Conservation (phyloP, 2,888 invertebrate genomes). For the Galerucella calmariensis region DNA sequence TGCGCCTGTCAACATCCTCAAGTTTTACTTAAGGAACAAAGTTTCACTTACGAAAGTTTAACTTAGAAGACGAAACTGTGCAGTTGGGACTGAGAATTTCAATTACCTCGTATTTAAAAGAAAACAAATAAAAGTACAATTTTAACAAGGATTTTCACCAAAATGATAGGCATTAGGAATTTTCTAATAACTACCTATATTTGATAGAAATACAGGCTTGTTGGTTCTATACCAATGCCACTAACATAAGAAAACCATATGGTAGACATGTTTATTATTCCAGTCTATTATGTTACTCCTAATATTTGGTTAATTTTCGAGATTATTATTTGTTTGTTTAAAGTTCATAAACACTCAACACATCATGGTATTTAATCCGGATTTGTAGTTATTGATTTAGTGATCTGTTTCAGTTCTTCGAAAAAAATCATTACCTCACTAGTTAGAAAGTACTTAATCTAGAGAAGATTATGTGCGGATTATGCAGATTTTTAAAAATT, state of each 20-base stretch:
- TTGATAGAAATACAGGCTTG: too few species aligned
- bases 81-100: too few species aligned
- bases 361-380: neutral
- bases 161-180: too few species aligned
- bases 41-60: too few species aligned
- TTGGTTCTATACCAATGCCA: neutral
- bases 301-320: neutral
- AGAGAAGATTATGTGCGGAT: too few species aligned
- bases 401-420: neutral
- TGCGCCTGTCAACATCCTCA: too few species aligned
- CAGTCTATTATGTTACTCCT: neutral
- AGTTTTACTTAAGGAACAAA: too few species aligned
- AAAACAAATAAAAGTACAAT: too few species aligned
- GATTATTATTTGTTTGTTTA: slow-evolving; percentile 1
- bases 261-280: neutral
- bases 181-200: too few species aligned
- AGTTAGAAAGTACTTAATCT: neutral
- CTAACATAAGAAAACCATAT: neutral
- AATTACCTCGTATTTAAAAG: too few species aligned
- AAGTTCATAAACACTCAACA: neutral
- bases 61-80: too few species aligned
- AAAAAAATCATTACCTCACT: neutral
- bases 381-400: neutral
- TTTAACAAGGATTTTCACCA: too few species aligned
- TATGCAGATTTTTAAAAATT: neutral